A percentile compares a stretch with the other conserved stretches of the same genome.
These are phyloP conservation scores for Notamacropus eugenii DNA, from an alignment of 2,797 vertebrate genomes.

Conservation along the genomic window DNA sequence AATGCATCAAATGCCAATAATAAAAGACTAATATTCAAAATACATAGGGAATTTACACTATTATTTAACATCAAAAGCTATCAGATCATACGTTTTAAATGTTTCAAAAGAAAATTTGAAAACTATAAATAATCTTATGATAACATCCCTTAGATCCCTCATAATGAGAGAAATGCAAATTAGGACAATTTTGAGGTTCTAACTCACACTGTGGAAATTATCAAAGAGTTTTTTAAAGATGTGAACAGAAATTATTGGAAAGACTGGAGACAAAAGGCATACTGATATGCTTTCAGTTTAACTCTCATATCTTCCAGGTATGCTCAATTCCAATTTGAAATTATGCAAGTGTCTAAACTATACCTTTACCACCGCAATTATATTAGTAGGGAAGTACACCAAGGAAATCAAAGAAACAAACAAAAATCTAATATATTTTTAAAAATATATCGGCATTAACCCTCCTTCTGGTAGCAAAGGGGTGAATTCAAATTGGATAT, in stretches of 20 bases:
- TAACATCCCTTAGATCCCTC: background rate
- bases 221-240: background rate
- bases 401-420: background rate
- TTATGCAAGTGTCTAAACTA: background rate
- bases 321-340: background rate
- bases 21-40: background rate
- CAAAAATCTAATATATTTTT: background rate
- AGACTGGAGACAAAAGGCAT: background rate
- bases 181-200: background rate
- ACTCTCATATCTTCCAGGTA: background rate
- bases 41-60: background rate
- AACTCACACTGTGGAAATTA: background rate
- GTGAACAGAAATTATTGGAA: background rate
- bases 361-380: background rate
- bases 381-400: background rate
- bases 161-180: background rate
- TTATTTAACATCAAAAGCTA: background rate
- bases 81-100: background rate
- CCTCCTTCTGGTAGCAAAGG: background rate
- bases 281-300: background rate
- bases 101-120: background rate
- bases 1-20: background rate
- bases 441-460: background rate
- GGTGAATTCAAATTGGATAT: background rate
- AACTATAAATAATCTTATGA: background rate